phyloP scores from a whole-genome alignment of 2,113 vertebrate species.

The Aegotheles bennettii region DNA sequence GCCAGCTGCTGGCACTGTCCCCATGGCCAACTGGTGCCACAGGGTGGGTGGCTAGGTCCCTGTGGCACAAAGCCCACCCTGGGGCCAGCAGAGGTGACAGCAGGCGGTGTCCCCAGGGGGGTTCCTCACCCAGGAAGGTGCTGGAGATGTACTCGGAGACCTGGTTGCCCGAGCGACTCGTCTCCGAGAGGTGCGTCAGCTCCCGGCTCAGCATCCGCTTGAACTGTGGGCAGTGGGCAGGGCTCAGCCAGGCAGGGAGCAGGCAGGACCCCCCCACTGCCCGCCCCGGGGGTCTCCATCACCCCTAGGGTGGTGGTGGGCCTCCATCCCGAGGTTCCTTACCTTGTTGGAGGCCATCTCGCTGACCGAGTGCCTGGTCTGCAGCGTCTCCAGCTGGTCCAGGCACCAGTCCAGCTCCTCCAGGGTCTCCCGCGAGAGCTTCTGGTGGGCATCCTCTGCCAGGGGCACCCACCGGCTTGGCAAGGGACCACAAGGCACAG shows the following conservation, averaged over 20 bases:
- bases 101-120: fast-evolving
- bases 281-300: fast-evolving
- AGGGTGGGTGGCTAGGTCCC: not conserved
- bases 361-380: conserved; percentile 79
- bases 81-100: not conserved
- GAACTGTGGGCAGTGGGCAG: conserved; percentile 74
- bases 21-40: fast-evolving
- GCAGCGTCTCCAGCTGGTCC: conserved; percentile 92
- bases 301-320: fast-evolving
- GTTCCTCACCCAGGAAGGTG: conserved; percentile 83
- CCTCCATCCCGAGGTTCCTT: too few relatives aligned
- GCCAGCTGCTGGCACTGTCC: fast-evolving
- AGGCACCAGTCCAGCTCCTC: conserved; percentile 96
- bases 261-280: not conserved
- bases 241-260: fast-evolving
- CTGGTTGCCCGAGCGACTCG: conserved; percentile 91
- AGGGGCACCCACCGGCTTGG: not conserved
- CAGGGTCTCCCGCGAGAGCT: conserved; percentile 86
- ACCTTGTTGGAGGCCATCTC: conserved; percentile 82
- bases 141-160: conserved; percentile 92
- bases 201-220: conserved; percentile 94
- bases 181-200: conserved; percentile 89
- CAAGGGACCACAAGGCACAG: not conserved
- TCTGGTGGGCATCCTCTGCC: conserved; percentile 86
- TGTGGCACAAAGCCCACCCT: not conserved